Evolutionary conservation across 2,797 vertebrate genomes (phyloP).

Genomic region (Lepidocolaptes lacrymiger): DNA sequence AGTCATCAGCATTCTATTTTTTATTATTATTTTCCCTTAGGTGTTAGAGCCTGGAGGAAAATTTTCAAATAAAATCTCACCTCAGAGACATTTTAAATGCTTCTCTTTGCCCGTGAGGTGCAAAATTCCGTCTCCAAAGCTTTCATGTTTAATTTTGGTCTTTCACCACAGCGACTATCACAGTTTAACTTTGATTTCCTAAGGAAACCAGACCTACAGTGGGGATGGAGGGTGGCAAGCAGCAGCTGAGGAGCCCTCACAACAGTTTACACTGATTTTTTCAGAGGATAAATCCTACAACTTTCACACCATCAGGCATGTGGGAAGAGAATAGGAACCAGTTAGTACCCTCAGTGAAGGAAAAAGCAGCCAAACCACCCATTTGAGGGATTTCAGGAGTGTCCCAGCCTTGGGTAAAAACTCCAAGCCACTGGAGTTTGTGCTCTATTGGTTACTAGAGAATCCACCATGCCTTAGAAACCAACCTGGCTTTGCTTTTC

Average conservation of each 20-base stretch:
- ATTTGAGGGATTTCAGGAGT: background rate
- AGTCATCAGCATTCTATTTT: background rate
- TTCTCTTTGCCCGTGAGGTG: background rate
- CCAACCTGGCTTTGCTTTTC: background rate
- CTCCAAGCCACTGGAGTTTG: background rate
- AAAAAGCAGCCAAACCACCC: background rate
- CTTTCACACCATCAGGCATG: background rate
- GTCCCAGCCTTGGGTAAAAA: background rate
- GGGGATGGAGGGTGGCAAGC: background rate
- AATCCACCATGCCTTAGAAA: background rate
- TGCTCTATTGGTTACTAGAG: background rate
- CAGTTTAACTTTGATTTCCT: background rate
- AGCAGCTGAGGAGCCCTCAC: accelerated
- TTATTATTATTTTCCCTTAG: background rate
- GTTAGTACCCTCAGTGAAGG: background rate
- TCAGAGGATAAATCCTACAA: background rate
- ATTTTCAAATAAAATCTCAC: background rate
- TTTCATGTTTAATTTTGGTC: background rate
- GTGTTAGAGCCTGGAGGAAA: background rate
- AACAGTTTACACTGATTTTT: background rate
- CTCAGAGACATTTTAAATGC: background rate
- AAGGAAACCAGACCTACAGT: accelerated
- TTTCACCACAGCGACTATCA: background rate
- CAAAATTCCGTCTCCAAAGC: background rate
- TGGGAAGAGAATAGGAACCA: background rate